Evolutionary conservation across 2,888 invertebrate genomes (phyloP), one percentile per base, ranked within the genome.

Genomic region (Drosophila peninsularis): DNA sequence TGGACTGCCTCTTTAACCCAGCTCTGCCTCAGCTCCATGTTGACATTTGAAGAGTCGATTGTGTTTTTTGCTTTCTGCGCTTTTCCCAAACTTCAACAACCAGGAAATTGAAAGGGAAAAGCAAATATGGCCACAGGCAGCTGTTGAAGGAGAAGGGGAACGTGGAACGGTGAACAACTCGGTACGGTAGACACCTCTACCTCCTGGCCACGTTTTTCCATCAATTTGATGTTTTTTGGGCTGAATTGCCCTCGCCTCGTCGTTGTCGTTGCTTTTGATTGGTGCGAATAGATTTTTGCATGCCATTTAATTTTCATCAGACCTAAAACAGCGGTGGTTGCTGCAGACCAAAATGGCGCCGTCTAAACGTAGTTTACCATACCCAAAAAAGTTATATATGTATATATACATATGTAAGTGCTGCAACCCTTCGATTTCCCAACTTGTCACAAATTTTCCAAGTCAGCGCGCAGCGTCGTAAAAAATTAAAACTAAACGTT

Each of bases 101-200:
- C 86, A 89, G 89, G 84, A 90, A 90, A 90, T 90, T 91, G 82
- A 80, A 82, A 85, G 78, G 68, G 75, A 76, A 90, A 83, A 80
- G 64, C 83, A 85, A 89, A 85, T 74, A 89, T 89, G 87, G 82
- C 89, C 68, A 71, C 69, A 68, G 78, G 73, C 71, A 70, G 27
- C 57, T 41, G 39, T 11, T 9, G 9, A 11, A 39, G 37, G 5
- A n/a, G 19, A 5, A n/a, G 9, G n/a, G 37, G 7, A 17, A 2
- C n/a, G n/a, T n/a, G n/a, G n/a, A n/a, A n/a, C n/a, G 37, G n/a
- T 11, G 11, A 11, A 19, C 21, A 36, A 1, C 34, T 34, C 13
- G 24, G 14, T 9, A 2, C 49, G 34, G 32, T 41, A 74, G 73
- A 71, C 71, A 57, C 36, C 55, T 56, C 61, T 69, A 5, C n/a